Percentiles rank a stretch among this genome's conserved stretches.
phyloP scores from a whole-genome alignment of 2,797 vertebrate species.

The Pristis pectinata region DNA sequence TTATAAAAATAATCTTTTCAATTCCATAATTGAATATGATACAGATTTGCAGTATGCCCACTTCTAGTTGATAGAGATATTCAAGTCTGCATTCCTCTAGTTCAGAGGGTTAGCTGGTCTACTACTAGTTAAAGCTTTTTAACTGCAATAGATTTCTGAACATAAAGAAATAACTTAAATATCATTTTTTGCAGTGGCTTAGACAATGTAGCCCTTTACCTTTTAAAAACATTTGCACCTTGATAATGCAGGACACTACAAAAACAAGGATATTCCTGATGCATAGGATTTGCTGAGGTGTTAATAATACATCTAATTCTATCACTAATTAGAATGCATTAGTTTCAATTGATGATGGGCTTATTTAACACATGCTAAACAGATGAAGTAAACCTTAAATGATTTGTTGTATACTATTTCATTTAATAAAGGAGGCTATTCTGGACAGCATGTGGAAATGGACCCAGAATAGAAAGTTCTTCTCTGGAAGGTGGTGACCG shows the following conservation, averaged over 20 bases:
- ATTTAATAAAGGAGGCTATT: constrained; percentile 78
- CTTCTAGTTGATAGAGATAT: background rate
- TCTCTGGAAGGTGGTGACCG: constrained; percentile 68
- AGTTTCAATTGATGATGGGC: background rate
- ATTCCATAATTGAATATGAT: background rate
- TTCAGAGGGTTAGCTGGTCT: background rate
- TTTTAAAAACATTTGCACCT: background rate
- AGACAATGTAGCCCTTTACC: background rate
- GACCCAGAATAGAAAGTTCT: constrained; percentile 69
- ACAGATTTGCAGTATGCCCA: background rate
- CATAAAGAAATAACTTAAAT: background rate
- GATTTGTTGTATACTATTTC: constrained; percentile 42
- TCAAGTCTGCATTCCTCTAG: background rate
- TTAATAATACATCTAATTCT: background rate
- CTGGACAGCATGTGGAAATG: constrained; percentile 77
- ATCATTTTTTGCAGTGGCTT: background rate
- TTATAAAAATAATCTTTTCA: background rate
- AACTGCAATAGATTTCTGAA: background rate
- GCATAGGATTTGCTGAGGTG: background rate
- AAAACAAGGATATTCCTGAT: background rate
- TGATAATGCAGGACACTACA: background rate
- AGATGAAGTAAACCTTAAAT: background rate
- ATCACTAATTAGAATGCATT: background rate
- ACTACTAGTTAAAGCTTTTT: background rate
- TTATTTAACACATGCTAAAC: background rate